A percentile compares a stretch with the other conserved stretches of the same genome.
phyloP scores from a whole-genome alignment of 2,797 vertebrate species.

The Gallinago nigripennis region DNA sequence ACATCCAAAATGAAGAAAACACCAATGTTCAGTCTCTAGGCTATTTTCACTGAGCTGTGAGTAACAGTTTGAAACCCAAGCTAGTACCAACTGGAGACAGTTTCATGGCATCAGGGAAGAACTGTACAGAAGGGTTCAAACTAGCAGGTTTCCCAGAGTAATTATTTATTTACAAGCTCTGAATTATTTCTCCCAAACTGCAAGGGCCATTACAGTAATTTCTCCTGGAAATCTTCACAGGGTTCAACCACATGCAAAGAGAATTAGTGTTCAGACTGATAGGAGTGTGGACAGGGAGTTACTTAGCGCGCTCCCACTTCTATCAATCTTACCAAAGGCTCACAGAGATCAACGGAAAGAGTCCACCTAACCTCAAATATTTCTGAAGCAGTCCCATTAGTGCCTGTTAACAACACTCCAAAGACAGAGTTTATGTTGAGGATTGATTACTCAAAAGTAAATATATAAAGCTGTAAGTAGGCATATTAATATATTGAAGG shows the following conservation, averaged over 20 bases:
- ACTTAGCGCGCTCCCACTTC: not conserved
- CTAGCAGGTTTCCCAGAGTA: not conserved
- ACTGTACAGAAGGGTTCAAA: not conserved
- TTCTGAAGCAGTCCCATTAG: not conserved
- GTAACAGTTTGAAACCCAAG: not conserved
- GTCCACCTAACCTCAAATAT: not conserved
- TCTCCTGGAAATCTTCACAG: not conserved
- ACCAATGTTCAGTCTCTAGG: not conserved
- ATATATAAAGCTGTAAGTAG: not conserved
- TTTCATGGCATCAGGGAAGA: not conserved
- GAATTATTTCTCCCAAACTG: not conserved
- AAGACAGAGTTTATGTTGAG: not conserved
- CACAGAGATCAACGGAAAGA: not conserved
- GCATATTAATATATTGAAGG: not conserved
- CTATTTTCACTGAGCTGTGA: not conserved
- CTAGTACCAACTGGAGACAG: not conserved
- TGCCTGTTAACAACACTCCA: not conserved
- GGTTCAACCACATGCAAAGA: not conserved
- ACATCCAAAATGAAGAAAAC: not conserved
- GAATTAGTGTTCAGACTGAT: not conserved
- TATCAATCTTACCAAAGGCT: not conserved
- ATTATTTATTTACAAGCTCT: not conserved
- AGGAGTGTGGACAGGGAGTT: not conserved
- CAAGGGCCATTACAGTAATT: not conserved
- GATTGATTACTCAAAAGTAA: slow-evolving; percentile 3